Evolutionary conservation across 1,140 invertebrate species (phyloP).

Genomic region (Zophobas atratus): DNA sequence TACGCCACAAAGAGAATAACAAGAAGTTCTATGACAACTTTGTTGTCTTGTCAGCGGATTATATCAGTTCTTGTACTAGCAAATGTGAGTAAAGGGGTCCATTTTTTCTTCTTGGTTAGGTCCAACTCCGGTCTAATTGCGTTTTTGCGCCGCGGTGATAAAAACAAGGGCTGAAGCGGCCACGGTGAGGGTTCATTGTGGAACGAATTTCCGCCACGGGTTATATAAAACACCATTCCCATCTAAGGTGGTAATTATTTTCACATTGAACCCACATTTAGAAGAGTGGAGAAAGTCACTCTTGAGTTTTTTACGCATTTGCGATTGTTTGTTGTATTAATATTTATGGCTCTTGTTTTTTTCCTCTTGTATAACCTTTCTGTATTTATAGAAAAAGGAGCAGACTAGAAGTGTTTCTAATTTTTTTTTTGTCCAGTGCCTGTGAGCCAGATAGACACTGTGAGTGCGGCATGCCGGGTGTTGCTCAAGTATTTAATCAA

Average conservation of each 20-base stretch:
- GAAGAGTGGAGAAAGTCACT: not conserved
- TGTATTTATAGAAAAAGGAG: too few relatives aligned
- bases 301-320: too few relatives aligned
- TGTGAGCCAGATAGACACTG: constrained; percentile 64
- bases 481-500: constrained; percentile 65
- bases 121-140: not conserved
- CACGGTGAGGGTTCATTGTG: too few relatives aligned
- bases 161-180: not conserved
- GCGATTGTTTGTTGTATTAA: too few relatives aligned
- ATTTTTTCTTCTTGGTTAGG: constrained; percentile 42
- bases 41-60: constrained; percentile 82
- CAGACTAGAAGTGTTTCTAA: not conserved
- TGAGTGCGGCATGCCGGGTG: constrained; percentile 65
- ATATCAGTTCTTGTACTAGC: constrained; percentile 78
- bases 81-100: constrained; percentile 73
- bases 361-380: too few relatives aligned
- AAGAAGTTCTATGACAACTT: constrained; percentile 85
- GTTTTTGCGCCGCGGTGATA: not conserved
- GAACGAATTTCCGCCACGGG: not conserved
- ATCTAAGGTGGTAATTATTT: constrained; percentile 16
- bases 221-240: not conserved
- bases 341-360: too few relatives aligned
- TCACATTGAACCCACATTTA: constrained; percentile 2
- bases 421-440: constrained; percentile 61
- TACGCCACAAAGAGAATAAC: constrained; percentile 81